These are phyloP conservation scores for Cottus gobio DNA, from an alignment of 2,113 vertebrate genomes.

Conservation along the genomic window DNA sequence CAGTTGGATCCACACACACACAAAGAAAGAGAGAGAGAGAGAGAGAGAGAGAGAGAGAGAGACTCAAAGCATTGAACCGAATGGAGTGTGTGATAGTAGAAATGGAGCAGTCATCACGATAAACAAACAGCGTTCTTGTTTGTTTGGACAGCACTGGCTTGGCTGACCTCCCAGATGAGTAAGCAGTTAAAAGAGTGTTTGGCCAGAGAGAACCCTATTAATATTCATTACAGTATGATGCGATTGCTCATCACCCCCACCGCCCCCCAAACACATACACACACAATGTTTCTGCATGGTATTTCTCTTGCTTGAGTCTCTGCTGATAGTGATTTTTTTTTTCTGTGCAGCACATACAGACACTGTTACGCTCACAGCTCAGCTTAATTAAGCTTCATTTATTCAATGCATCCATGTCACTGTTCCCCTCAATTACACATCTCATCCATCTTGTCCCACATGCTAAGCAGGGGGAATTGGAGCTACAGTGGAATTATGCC, in stretches of 20 bases:
- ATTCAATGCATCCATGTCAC: constrained; percentile 55
- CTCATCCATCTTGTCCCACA: constrained; percentile 66
- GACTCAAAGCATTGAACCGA: no score
- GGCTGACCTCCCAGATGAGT: constrained; percentile 39
- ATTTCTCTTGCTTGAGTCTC: constrained; percentile 12
- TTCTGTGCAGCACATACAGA: neutral
- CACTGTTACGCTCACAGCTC: constrained; percentile 21
- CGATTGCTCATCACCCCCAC: constrained; percentile 16
- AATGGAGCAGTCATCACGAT: constrained; percentile 25
- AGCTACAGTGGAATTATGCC: constrained; percentile 66
- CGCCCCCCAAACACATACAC: neutral
- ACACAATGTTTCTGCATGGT: no score
- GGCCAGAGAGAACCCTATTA: constrained; percentile 19
- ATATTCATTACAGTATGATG: constrained; percentile 30
- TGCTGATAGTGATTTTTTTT: neutral
- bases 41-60: neutral
- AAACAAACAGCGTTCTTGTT: constrained; percentile 32
- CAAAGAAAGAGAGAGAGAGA: neutral
- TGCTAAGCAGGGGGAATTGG: constrained; percentile 52
- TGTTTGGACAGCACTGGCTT: constrained; percentile 17
- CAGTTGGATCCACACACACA: neutral
- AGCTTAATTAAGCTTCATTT: constrained; percentile 39
- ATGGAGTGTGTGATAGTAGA: constrained; percentile 4
- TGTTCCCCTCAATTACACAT: constrained; percentile 56
- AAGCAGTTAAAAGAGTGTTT: constrained; percentile 10